Base-by-base conservation (phyloP, 92 coral and sea anemone species). In the Siderastrea siderea region DNA sequence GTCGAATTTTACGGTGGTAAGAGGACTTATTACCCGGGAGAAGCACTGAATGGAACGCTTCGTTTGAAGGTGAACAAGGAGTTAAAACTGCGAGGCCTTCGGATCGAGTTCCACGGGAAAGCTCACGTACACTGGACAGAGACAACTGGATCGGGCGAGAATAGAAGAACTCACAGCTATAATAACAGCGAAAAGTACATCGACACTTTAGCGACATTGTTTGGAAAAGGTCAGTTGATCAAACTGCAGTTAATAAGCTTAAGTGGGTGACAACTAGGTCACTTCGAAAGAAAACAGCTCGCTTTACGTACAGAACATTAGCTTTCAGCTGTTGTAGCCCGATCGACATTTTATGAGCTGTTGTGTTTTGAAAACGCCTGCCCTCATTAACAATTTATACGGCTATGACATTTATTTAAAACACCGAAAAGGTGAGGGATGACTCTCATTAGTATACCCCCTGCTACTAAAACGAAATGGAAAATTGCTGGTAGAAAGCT, bases 41-140 rank as follows among this genome's bases (percentile, higher is more conserved):
- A 93, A 47, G 89, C 92, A 47, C 54, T 96, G 19, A 91, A 96
- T 52, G 99, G 99, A 17, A 83, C 82, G 10, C 89, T 96, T 3
- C 75, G 91, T 1, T 68, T 94, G 71, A 93, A 93, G 80, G 85
- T 94, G 44, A 91, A 93, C 50, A 96, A 95, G 62, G 98, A 96
- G 57, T 86, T 96, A 44, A 96, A 96, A 85, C 83, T 93, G 38
- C 91, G 99, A n/a, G 95, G 93, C 13, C 84, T 96, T n/a, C 86
- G 95, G 11, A 78, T 96, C 46, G 96, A 91, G 83, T 95, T 96
- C 85, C 93, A 88, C 47, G 99, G 99, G 58, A 95, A 95, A 92
- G 94, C 99, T 14, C 88, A 82, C 47, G 95, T 96, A 4, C 82
- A 88, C 60, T 95, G 98, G 98, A 68, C 91, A 3, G 96, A 93